Conservation (phyloP, 2,797 vertebrate species). For the Crocodylus rhombifer region DNA sequence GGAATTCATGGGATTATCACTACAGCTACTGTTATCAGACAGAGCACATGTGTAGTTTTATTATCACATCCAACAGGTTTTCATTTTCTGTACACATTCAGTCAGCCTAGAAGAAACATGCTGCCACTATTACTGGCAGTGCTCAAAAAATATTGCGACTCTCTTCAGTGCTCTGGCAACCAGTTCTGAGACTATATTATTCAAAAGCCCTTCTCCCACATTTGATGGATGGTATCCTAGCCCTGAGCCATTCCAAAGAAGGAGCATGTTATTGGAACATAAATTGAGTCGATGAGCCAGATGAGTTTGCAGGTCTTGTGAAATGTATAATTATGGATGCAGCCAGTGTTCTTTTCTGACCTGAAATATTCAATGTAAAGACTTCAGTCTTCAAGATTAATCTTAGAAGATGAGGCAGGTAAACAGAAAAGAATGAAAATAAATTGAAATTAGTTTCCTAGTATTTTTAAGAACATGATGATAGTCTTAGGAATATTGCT, state of each 20-base stretch:
- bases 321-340: not conserved
- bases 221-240: not conserved
- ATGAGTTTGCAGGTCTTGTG: not conserved
- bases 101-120: constrained; percentile 34
- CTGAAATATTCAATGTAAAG: not conserved
- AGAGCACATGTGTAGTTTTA: constrained; percentile 72
- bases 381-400: not conserved
- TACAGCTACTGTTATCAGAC: constrained; percentile 71
- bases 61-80: constrained; percentile 74
- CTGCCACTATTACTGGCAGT: constrained; percentile 53
- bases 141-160: constrained; percentile 37
- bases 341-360: not conserved
- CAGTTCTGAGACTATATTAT: constrained; percentile 22
- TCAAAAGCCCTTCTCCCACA: constrained; percentile 5
- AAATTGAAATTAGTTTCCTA: not conserved
- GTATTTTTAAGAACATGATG: not conserved
- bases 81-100: constrained; percentile 64
- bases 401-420: not conserved
- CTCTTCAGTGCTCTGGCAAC: constrained; percentile 38
- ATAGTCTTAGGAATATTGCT: not conserved
- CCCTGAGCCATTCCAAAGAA: not conserved
- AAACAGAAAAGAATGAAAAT: not conserved
- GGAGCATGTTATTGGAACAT: not conserved
- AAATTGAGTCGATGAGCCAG: not conserved
- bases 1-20: constrained; percentile 76